These are phyloP conservation scores for Nomia melanderi DNA, from an alignment of 1,140 invertebrate species.

Conservation along the genomic window DNA sequence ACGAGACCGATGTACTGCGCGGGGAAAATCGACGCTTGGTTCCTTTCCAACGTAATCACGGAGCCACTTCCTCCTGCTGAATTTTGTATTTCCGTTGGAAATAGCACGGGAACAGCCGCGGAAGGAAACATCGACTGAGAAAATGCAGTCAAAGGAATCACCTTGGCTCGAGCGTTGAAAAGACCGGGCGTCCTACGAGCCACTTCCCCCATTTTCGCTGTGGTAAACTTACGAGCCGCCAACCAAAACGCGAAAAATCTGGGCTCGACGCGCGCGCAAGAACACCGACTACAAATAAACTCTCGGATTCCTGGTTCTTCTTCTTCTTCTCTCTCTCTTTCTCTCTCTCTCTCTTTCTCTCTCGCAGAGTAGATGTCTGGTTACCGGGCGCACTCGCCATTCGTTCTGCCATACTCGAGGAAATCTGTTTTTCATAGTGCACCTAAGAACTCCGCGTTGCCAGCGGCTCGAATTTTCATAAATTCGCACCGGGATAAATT, in stretches of 20 bases:
- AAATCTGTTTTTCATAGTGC: neutral
- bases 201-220: conserved; percentile 38
- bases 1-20: conserved; percentile 30
- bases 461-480: neutral
- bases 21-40: conserved; percentile 29
- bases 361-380: too few relatives aligned
- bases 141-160: conserved; percentile 53
- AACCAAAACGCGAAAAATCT: conserved; percentile 35
- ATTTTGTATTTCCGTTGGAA: conserved; percentile 59
- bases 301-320: conserved; percentile 9
- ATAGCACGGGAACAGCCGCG: neutral
- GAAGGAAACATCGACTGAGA: conserved; percentile 36
- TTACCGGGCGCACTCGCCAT: neutral
- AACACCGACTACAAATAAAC: conserved; percentile 25
- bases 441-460: neutral
- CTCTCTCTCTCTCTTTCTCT: too few relatives aligned
- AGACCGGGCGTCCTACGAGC: conserved; percentile 42
- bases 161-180: conserved; percentile 39
- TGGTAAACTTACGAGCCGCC: conserved; percentile 38
- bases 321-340: too few relatives aligned
- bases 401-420: neutral
- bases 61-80: conserved; percentile 41
- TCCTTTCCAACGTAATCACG: conserved; percentile 44
- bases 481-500: neutral
- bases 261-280: neutral